phyloP scores from a whole-genome alignment of 1,140 invertebrate genomes.

The Drosophila jambulina region DNA sequence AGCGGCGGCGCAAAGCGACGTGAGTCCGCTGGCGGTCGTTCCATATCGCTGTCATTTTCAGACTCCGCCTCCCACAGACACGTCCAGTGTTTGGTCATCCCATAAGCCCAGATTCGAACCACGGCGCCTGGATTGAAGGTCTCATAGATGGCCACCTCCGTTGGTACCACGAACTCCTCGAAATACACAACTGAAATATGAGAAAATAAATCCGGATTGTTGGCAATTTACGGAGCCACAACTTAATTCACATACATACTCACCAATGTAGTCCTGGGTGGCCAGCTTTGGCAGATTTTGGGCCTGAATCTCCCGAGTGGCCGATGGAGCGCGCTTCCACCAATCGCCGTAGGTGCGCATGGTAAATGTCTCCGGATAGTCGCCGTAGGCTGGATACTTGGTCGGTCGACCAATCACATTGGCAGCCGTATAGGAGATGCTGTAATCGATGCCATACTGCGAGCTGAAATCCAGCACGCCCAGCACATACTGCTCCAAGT shows the following conservation, averaged over 20 bases:
- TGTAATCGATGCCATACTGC: conserved; percentile 94
- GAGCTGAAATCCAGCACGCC: conserved; percentile 93
- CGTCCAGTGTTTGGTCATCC: conserved; percentile 88
- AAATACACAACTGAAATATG: conserved; percentile 89
- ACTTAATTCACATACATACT: conserved; percentile 21
- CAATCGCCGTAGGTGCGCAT: conserved; percentile 95
- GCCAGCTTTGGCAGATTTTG: conserved; percentile 89
- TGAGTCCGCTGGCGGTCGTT: conserved; percentile 86
- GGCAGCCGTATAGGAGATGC: conserved; percentile 94
- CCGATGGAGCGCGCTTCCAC: conserved; percentile 93
- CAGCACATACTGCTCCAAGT: conserved; percentile 88
- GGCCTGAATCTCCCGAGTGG: conserved; percentile 89
- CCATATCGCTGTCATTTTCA: conserved; percentile 75
- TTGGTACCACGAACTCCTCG: conserved; percentile 90
- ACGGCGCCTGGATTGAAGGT: conserved; percentile 96
- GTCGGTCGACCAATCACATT: conserved; percentile 93
- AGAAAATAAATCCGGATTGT: no score
- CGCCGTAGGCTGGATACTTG: conserved; percentile 95
- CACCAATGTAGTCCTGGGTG: conserved; percentile 95
- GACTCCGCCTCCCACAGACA: conserved; percentile 90
- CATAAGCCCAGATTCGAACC: conserved; percentile 91
- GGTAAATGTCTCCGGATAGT: conserved; percentile 95
- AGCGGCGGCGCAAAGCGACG: conserved; percentile 92
- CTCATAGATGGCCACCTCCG: conserved; percentile 93
- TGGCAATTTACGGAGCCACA: neutral